These are phyloP conservation scores for Uria lomvia DNA, from an alignment of 2,113 vertebrate species.

Conservation along the genomic window DNA sequence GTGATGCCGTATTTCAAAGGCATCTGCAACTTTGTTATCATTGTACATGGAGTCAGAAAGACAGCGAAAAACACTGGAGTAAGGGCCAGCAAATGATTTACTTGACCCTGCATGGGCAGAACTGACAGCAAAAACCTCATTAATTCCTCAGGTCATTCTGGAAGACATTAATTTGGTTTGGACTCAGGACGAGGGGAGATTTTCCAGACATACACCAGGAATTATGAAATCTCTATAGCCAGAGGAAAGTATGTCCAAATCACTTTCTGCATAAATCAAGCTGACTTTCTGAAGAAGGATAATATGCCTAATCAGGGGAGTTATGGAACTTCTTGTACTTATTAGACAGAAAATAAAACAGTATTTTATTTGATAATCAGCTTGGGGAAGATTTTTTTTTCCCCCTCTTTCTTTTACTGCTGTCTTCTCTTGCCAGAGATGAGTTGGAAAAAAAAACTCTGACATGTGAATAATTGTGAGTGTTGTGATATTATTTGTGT, in stretches of 20 bases:
- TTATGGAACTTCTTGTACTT: slow-evolving; percentile 92
- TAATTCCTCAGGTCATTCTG: slow-evolving; percentile 95
- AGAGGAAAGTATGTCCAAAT: slow-evolving; percentile 91
- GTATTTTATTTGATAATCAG: slow-evolving; percentile 92
- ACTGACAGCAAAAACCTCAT: slow-evolving; percentile 92
- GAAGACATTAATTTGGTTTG: slow-evolving; percentile 97
- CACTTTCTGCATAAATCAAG: slow-evolving; percentile 88
- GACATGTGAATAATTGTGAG: neutral
- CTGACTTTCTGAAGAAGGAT: slow-evolving; percentile 84
- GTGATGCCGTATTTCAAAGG: slow-evolving; percentile 93
- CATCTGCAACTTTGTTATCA: slow-evolving; percentile 85
- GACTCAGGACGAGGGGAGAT: slow-evolving; percentile 86
- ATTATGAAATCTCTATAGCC: slow-evolving; percentile 92
- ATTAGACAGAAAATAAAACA: slow-evolving; percentile 93
- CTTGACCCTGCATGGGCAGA: slow-evolving; percentile 90
- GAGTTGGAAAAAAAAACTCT: neutral
- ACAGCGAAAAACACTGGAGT: slow-evolving; percentile 75
- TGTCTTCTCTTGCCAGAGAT: slow-evolving; percentile 72
- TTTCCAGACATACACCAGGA: slow-evolving; percentile 94
- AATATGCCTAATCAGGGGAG: slow-evolving; percentile 88
- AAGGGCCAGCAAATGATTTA: slow-evolving; percentile 92
- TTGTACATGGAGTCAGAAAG: slow-evolving; percentile 81
- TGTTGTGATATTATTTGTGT: neutral
- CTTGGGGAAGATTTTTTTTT: slow-evolving; percentile 61
- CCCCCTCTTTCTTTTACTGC: neutral